Conservation (phyloP, 2,797 vertebrate species). For the Platalea minor region DNA sequence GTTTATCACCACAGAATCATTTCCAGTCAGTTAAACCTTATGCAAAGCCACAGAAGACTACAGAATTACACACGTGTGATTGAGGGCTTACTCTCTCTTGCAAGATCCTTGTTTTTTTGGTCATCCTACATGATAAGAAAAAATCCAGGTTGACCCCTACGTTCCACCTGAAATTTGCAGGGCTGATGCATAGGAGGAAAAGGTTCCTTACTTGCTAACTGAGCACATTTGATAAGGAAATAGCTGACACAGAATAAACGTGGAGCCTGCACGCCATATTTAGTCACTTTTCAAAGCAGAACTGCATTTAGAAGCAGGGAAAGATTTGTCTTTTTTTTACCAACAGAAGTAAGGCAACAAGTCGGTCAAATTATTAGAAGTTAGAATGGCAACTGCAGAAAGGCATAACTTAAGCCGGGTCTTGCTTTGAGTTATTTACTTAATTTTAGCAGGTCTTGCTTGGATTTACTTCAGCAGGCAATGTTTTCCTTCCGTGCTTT, state of each 20-base stretch:
- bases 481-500: not conserved
- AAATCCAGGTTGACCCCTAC: not conserved
- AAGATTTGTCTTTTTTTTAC: not conserved
- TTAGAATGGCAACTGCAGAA: not conserved
- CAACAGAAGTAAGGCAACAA: not conserved
- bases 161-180: not conserved
- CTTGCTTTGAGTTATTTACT: not conserved
- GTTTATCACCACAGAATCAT: not conserved
- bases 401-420: not conserved
- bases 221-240: not conserved
- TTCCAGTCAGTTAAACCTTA: conserved; percentile 24
- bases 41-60: not conserved
- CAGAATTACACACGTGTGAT: not conserved
- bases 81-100: not conserved
- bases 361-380: not conserved
- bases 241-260: not conserved
- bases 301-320: not conserved
- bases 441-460: not conserved
- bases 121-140: not conserved
- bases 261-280: not conserved
- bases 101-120: not conserved
- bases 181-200: not conserved
- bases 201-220: not conserved
- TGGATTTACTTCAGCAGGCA: not conserved
- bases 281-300: conserved; percentile 1